Evolutionary conservation across 2,797 vertebrate species (phyloP).

Genomic region (Anomalospiza imberbis): DNA sequence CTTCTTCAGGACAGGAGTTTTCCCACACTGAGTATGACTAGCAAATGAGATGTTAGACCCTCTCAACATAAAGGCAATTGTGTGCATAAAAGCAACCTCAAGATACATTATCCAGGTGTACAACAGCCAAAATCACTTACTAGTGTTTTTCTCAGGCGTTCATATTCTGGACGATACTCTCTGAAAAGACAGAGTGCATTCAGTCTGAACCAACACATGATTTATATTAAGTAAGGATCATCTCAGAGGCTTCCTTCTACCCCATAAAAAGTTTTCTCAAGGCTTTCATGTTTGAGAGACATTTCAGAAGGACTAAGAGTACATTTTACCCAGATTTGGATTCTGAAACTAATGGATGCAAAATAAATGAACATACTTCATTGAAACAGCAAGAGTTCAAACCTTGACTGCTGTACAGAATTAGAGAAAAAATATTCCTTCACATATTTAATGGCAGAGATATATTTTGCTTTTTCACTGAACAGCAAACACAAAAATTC

Average conservation of each 20-base stretch:
- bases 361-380: background rate
- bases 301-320: background rate
- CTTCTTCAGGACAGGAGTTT: background rate
- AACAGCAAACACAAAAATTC: background rate
- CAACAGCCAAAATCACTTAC: conserved; percentile 65
- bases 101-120: background rate
- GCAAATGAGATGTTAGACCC: background rate
- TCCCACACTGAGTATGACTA: background rate
- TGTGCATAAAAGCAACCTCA: background rate
- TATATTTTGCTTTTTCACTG: background rate
- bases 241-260: background rate
- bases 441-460: background rate
- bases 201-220: background rate
- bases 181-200: conserved; percentile 63
- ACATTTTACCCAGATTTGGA: background rate
- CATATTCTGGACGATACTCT: conserved; percentile 93
- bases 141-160: conserved; percentile 83
- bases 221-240: background rate
- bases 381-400: background rate
- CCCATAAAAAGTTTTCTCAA: background rate
- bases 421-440: background rate
- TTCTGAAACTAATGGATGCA: background rate
- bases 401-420: background rate
- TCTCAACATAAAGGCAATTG: background rate
- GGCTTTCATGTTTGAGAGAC: background rate